Conservation (phyloP, 2,113 vertebrate genomes). For the Cranoglanis bouderius region DNA sequence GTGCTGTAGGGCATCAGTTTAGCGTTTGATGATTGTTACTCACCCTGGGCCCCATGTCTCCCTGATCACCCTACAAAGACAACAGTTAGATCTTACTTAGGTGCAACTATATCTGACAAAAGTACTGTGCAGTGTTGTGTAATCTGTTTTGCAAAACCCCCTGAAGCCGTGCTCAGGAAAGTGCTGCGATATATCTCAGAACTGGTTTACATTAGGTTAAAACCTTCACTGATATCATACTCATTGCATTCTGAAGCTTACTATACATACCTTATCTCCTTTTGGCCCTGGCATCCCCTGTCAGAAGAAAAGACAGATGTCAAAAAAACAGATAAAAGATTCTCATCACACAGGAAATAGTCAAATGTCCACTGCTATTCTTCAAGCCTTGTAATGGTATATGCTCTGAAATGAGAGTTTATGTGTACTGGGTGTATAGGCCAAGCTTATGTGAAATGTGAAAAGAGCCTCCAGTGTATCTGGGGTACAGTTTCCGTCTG, state of each 20-base stretch:
- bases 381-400: neutral
- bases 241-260: conserved; percentile 27
- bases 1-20: conserved; percentile 4
- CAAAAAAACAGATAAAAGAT: conserved; percentile 9
- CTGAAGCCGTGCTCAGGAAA: neutral
- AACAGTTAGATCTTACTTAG: conserved; percentile 1
- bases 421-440: neutral
- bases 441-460: neutral
- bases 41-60: conserved; percentile 79
- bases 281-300: conserved; percentile 83
- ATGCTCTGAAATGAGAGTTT: neutral
- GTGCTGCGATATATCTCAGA: neutral
- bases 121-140: conserved; percentile 8
- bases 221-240: conserved; percentile 26
- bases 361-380: neutral
- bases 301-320: conserved; percentile 53
- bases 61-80: conserved; percentile 74
- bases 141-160: conserved; percentile 1
- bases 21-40: conserved; percentile 57
- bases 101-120: conserved; percentile 19
- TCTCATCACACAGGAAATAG: neutral
- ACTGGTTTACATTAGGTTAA: conserved; percentile 26
- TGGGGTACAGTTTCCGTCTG: neutral
- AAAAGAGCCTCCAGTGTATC: neutral
- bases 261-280: conserved; percentile 79